Base-by-base conservation (phyloP, 2,888 invertebrate genomes). In the Poecilus cupreus region DNA sequence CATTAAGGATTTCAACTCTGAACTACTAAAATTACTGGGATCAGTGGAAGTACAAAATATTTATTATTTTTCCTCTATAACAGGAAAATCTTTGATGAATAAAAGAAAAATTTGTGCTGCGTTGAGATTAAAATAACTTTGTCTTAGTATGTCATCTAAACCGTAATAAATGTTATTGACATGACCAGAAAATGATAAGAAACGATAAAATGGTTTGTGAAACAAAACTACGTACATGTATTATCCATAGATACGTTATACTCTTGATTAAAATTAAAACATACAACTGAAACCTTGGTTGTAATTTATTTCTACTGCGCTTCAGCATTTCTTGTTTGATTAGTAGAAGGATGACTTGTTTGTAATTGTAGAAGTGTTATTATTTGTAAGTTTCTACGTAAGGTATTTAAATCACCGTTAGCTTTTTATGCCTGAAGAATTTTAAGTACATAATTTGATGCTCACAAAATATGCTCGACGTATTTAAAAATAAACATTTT, bases 151-250 rank as follows among this genome's bases (percentile, higher is more conserved):
- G 60, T 13, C 60, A 60, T 60, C 60, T 32, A 60, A 68, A 68
- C 64, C 64, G 64, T 68, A 37, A 37, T 68, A 68, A 68, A 16
- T 68, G 64, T 68, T 68, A 68, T 68, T 68, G 64, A 68, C 64
- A 68, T 68, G 64, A 39, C 64, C 64, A 37, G 64, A 68, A 68
- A 37, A 68, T 18, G 64, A 68, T 68, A 68, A 68, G 64, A 68
- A 68, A 22, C 37, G 64, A 68, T 68, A 68, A 68, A 68, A 68
- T 68, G 26, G 11, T 60, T n/a, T 24, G 24, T n/a, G 13, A 22
- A 26, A 24, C 32, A 60, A n/a, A 60, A 60, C 24, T 60, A 60
- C 13, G 26, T 26, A 16, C 8, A 54, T 20, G 22, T 20, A 54
- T 51, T 20, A 51, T 54, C 54, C 11, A 22, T 22, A 20, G 20